Conservation (phyloP, 2,797 vertebrate species). For the Nyctibius grandis region DNA sequence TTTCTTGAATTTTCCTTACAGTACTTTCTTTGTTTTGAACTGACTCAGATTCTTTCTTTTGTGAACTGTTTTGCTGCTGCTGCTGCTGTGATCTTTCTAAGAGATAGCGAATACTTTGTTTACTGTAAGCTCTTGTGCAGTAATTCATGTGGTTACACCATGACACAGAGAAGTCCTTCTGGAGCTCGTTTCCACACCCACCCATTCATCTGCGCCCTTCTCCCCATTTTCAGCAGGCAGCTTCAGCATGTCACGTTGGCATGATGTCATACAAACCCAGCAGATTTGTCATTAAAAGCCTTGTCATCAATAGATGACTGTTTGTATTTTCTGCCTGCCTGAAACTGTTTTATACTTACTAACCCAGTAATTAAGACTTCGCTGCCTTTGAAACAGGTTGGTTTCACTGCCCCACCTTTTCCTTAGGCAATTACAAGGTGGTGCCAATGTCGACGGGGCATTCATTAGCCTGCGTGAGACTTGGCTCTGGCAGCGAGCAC, state of each 20-base stretch:
- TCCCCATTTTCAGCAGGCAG: not conserved
- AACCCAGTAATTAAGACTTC: conserved; percentile 33
- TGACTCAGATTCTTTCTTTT: conserved; percentile 55
- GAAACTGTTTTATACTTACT: conserved; percentile 37
- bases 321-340: conserved; percentile 56
- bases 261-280: conserved; percentile 27
- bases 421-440: not conserved
- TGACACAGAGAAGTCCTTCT: conserved; percentile 54
- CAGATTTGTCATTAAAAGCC: conserved; percentile 46
- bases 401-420: conserved; percentile 58
- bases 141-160: conserved; percentile 58
- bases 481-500: not conserved
- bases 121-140: conserved; percentile 56
- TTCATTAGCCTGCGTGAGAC: not conserved
- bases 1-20: conserved; percentile 51
- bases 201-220: conserved; percentile 44
- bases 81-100: conserved; percentile 40
- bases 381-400: conserved; percentile 37
- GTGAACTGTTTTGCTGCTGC: conserved; percentile 40
- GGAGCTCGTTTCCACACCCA: conserved; percentile 54
- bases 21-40: conserved; percentile 49
- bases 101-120: conserved; percentile 63
- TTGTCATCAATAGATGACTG: conserved; percentile 46
- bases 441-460: not conserved
- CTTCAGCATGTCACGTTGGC: conserved; percentile 27